Base-by-base conservation (phyloP, 2,888 invertebrate species). In the Diplazon laetatorius region DNA sequence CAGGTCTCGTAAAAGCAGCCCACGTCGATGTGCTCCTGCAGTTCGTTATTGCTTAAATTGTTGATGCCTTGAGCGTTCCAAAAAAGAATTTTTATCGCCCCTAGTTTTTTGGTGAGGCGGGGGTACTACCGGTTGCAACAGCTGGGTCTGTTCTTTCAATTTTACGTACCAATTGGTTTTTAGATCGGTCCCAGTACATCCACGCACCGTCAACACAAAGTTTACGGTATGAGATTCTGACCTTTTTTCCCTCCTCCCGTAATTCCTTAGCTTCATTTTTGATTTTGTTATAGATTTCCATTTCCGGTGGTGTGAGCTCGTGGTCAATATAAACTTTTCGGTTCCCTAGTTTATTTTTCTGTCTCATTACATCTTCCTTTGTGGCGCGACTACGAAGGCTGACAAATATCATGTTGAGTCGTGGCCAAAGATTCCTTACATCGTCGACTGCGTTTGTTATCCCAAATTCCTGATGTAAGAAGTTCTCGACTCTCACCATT, bases 261-360 rank as follows among this genome's bases (percentile, higher is more conserved):
- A 42, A 22, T 39, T 37, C 63, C 42, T 59, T 48, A 0, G 73
- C 65, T n/a, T 39, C 39, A 35, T 22, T 16, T 39, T 42, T 48
- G 14, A 63, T 62, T 55, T 39, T 3, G 14, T 18, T 63, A 22
- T 65, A 63, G 2, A 63, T 25, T 2, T 48, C 63, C 25, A 42
- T 20, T 10, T 65, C 63, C 1, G 39, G 22, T 1, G 48, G 5
- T 12, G 72, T 46, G 8, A 73, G 18, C 10, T 65, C 73, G 16
- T n/a, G 48, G 3, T 72, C 50, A 14, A 72, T 72, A 16, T 52
- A 73, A 10, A 65, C 65, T 50, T 73, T 30, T 4, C 16, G 50
- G n/a, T 22, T 30, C 25, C 52, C 55, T 3, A 73, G 55, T 18
- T 55, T 50, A 16, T 18, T 42, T 39, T 73, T 73, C 0, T 50